Evolutionary conservation across 1,140 invertebrate species (phyloP), one percentile per base, ranked within the genome.

Genomic region (Zaprionus taronus): DNA sequence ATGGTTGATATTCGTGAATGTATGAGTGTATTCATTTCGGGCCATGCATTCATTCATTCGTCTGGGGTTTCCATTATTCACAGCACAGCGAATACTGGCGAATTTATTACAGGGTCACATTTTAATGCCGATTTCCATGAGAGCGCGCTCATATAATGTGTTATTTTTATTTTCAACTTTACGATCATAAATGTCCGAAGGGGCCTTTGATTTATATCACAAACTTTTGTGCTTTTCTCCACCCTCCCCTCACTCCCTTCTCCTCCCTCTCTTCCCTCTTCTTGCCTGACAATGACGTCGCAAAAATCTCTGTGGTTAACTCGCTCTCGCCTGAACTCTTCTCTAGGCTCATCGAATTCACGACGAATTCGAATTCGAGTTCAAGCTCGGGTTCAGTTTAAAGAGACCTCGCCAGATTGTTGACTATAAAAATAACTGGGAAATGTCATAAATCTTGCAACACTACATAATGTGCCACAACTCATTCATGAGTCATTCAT

Each of bases 121-220:
- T 73, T 47, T 69, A 72, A 79, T 80, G 81, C 64, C 78, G 73
- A 81, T 83, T 77, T 83, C 65, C 72, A 72, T 83, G 79, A 67
- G 66, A 65, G 55, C 65, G 38, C 38, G 15, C n/a, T 47, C 47
- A 44, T 68, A 60, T 74, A 62, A 82, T 86, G 73, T 69, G 44
- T 77, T 41, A 71, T 86, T 82, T 87, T 77, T 77, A 80, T 86
- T 82, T 83, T 81, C 81, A 87, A 82, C 85, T 91, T 91, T 91
- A 87, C 81, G 83, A 91, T 90, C 85, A 87, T 91, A 91, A 91
- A 91, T 90, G 91, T 91, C 90, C 81, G 57, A 79, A 80, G 86
- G 65, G 75, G 86, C 57, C 38, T 91, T 89, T 92, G 91, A 92
- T 92, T 92, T 91, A 92, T 81, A 58, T 53, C 70, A 44, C 63